Evolutionary conservation across 2,797 vertebrate species (phyloP).

Genomic region (Liasis olivaceus): DNA sequence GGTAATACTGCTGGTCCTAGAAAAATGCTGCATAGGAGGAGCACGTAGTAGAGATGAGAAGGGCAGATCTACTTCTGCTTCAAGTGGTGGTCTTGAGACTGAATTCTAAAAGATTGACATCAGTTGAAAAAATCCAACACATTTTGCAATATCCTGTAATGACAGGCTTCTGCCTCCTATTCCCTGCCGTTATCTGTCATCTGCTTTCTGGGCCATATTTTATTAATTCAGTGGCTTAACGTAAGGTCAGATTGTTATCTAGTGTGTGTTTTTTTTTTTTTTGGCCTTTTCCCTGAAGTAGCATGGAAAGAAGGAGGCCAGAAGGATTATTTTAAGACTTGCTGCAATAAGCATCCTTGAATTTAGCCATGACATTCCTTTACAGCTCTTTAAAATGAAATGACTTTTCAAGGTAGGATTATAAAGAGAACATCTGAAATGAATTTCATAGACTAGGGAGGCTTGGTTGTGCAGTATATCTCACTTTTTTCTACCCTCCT

Average conservation of each 20-base stretch:
- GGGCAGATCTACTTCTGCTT: neutral
- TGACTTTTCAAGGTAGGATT: conserved; percentile 43
- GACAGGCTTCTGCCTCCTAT: neutral
- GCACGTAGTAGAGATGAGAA: neutral
- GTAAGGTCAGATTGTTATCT: conserved; percentile 45
- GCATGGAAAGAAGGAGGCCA: conserved; percentile 21
- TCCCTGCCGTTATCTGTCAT: neutral
- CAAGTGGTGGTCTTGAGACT: neutral
- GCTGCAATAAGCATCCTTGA: conserved; percentile 41
- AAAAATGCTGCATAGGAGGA: neutral
- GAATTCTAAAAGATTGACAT: neutral
- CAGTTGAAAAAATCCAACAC: neutral
- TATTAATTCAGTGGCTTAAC: neutral
- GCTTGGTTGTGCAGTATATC: conserved; percentile 17
- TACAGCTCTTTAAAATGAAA: conserved; percentile 63
- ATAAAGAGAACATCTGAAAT: conserved; percentile 51
- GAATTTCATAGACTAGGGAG: conserved; percentile 50
- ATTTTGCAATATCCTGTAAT: neutral
- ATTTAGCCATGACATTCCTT: conserved; percentile 45
- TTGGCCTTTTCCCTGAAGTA: conserved; percentile 17
- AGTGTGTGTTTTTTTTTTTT: neutral
- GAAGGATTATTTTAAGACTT: conserved; percentile 54
- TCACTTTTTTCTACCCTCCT: neutral
- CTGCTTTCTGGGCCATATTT: conserved; percentile 19
- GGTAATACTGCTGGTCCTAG: neutral